Evolutionary conservation across 2,888 invertebrate genomes (phyloP), one percentile per base, ranked within the genome.

Genomic region (Xanthia togata): DNA sequence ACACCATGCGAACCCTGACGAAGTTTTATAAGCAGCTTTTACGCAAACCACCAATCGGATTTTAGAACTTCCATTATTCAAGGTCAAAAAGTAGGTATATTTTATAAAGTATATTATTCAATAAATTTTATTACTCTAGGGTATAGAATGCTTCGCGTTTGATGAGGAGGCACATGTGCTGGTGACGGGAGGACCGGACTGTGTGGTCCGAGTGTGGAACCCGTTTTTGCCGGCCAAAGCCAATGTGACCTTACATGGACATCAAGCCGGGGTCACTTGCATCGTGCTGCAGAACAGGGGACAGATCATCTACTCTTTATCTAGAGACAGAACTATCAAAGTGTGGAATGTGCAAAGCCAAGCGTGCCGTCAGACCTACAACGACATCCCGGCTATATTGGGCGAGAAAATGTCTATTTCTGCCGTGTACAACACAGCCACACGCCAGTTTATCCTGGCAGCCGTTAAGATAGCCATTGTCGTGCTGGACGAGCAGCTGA

Each of bases 141-240:
- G 98, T 35, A 97, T 97, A 44, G 97, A 97, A 83, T 97, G 97
- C 84, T 98, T 98, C 90, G 97, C 96, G 76, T 94, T 97, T 89
- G 97, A 97, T 86, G 97, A 97, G 92, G 97, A 96, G 23, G 94
- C 95, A 41, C 97, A 97, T 85, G 93, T 97, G 65, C 90, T 98
- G 70, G 97, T 97, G 73, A 98, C 97, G 2, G 98, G 98, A 2
- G 98, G 98, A 6, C 97, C 98, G 11, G 98, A 98, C 93, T 98
- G 98, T 87, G 91, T 97, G 70, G 96, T 98, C 38, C 97, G 98
- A 47, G 95, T 98, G 70, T 99, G 98, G 98, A 98, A 98, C 93
- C 97, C 98, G 0, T 98, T 98, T 91, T 97, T 98, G n/a, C 97
- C 98, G 1, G 94, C 95, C 67, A 97, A 97, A 89, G 97, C 98